Base-by-base conservation (phyloP, 2,888 invertebrate species). In the Drosophila anceps region DNA sequence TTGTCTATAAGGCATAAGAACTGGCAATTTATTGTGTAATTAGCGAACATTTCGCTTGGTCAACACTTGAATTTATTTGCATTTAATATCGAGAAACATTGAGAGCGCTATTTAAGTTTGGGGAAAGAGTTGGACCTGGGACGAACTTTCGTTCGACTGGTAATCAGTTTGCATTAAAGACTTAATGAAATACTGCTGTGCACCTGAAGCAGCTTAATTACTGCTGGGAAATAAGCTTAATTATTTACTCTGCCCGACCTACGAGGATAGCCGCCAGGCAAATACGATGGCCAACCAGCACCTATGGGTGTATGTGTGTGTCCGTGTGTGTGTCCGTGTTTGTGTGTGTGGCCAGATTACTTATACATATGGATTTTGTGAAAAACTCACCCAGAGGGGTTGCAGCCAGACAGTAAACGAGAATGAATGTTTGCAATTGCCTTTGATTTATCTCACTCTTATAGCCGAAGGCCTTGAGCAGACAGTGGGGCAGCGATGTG, bases 341-440 rank as follows among this genome's bases (percentile, higher is more conserved):
- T 20, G 41, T 43, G 29, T 37, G 39, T 39, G 18, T 24, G 41
- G 29, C 27, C 18, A n/a, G 48, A 29, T 29, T 48, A 51, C 4
- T 20, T 51, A 31, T 39, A 39, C 29, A 63, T 55, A 39, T 39
- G 53, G 27, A 58, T 44, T 35, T 43, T 35, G 1, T 15, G 44
- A 29, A 43, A 31, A 29, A 53, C 37, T 61, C 67, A 43, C 61
- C 41, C 15, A 0, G 41, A 31, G 43, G 46, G 46, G 58, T 57
- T 50, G 29, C 12, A 12, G 35, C 10, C 61, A 57, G 24, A 37
- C 53, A 15, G 67, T 64, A 75, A 81, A 81, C 72, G 76, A 74
- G 69, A 83, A 88, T 75, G 76, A 57, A 85, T 84, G 88, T 63
- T 73, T 84, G 87, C 88, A 85, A 88, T 85, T 85, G 84, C 76